Evolutionary conservation across 2,113 vertebrate species (phyloP), one percentile per base, ranked within the genome.

Genomic region (Lasiurus borealis): DNA sequence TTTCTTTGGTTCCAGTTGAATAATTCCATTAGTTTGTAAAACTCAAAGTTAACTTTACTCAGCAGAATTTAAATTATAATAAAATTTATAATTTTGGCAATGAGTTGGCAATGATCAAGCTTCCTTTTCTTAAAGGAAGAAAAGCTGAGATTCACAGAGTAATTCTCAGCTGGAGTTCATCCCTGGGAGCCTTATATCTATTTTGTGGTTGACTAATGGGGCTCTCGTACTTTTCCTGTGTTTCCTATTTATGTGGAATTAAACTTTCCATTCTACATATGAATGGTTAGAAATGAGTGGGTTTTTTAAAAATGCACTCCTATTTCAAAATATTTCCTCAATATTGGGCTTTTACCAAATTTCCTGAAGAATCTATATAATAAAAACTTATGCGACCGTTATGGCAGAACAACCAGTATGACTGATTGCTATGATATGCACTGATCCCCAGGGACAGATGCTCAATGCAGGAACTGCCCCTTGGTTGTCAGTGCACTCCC

Each of bases 301-400:
- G 10, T 34, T 44, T 27, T 40, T 15, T 6, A 14, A 5, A 88
- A 78, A 84, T 34, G 1, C 72, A 72, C 4, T 77, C 6, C 8
- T 82, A 25, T 92, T 84, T 95, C 14, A 93, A 95, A 91, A 78
- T 85, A 91, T 48, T 94, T 95, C 44, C 66, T 90, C 34, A 69
- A 16, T 21, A 57, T 46, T 81, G 36, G 71, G 23, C 29, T 96
- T 77, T 90, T 84, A 77, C 62, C 66, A 71, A 88, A 59, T 90
- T 88, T 25, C 21, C 25, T 91, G 68, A 91, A 85, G 52, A 94
- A 81, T 59, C 57, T 59, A 25, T 59, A 59, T 25, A 25, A 59
- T 59, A 59, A 59, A 25, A 59, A 3, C 21, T 59, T 59, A 59
- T 10, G 57, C 1, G 21, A 25, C 21, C 3, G 0, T 59, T 59